Evolutionary conservation across 2,113 vertebrate species (phyloP), one percentile per base, ranked within the genome.

Genomic region (Calidris pygmaea): DNA sequence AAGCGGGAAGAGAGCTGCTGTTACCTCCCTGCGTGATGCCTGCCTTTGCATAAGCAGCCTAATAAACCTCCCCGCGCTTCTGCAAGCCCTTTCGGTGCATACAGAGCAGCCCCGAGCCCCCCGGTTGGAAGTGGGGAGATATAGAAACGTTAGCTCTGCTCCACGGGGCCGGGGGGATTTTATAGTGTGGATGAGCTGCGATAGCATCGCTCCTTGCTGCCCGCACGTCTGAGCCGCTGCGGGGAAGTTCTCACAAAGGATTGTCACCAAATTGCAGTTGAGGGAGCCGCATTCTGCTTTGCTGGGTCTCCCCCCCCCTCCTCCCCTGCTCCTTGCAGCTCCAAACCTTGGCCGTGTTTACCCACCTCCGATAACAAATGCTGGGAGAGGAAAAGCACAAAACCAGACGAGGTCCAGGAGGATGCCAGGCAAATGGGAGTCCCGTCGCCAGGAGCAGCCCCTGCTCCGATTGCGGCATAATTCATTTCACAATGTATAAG

Each of bases 401-500:
- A 23, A 2, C 76, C 67, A 2, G 4, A 7, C 1, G n/a, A n/a
- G 8, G 77, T n/a, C 90, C 67, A 6, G 74, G 53, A 77, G 75
- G 47, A 73, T 0, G 1, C 55, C 85, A 22, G 77, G 92, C 72
- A 59, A 90, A 60, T 0, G 87, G 93, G 93, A 93, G 85, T 67
- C 94, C 94, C 14, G 1, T 45, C 10, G 0, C 70, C 82, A n/a
- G 96, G 95, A 95, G 95, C 95, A 74, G 90, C 78, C 60, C 78
- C 7, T 41, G 65, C 48, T 58, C 74, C 10, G 4, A 76, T 45
- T 32, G 60, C 48, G 13, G 84, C 93, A 91, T 89, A 91, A 95
- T 91, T 95, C 96, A 89, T 95, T 94, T 79, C 92, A 53, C 73
- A 92, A 77, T 76, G 80, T 90, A 70, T 82, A 95, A 93, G 93